Base-by-base conservation (phyloP, 2,888 invertebrate genomes). In the Mesorhabditis spiculigera region DNA sequence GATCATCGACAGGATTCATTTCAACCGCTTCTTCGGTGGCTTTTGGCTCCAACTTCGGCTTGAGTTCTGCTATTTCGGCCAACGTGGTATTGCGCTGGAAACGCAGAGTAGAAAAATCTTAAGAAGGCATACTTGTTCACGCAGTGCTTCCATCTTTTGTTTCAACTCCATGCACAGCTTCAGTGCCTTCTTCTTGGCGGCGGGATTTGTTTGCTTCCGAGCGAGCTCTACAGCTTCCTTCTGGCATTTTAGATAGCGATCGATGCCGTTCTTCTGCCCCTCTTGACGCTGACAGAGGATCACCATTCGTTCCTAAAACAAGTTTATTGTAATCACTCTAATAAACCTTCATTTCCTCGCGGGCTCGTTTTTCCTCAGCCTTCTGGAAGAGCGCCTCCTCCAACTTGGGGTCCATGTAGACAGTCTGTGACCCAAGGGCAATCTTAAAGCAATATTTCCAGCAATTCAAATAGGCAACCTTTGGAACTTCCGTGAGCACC, bases 111-210 rank as follows among this genome's bases (percentile, higher is more conserved):
- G 3, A 28, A 28, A 28, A 28, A 28, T 28, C 28, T 28, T 28
- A 28, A 28, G 28, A 28, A 28, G 28, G 28, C 28, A 28, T 5
- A 79, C 89, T 0, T 91, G 90, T 67, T 91, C 91, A 82, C 93
- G 93, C 5, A 91, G 90, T 42, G 79, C 82, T 13, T 79, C 82
- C 75, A 87, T 88, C 89, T 91, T 91, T 68, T 91, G 91, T 85
- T 94, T 94, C 44, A 94, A 89, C 74, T 92, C 90, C 78, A 92
- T 91, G 71, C 95, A 91, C 43, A 95, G 89, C 68, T 73, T 73
- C 41, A 73, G 71, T 4, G 73, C 67, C 16, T 72, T 75, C 50
- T 76, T 75, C 44, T 69, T 71, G 28, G 74, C 28, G 28, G 28
- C 28, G 28, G 28, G 28, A 28, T 28, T 28, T 28, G 28, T 28